These are phyloP conservation scores for Caranx melampygus DNA, from an alignment of 2,113 vertebrate species.

Conservation along the genomic window DNA sequence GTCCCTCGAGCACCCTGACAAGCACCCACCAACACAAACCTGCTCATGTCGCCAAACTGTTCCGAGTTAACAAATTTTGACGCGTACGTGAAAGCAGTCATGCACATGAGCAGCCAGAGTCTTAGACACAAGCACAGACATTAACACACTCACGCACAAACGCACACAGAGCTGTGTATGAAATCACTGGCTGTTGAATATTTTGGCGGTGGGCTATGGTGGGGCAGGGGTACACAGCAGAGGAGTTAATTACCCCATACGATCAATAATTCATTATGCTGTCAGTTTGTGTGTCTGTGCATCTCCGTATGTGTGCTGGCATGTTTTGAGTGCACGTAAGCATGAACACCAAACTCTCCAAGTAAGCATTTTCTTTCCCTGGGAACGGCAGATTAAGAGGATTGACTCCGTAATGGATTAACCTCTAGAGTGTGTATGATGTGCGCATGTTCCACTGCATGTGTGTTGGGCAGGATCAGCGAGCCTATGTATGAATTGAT, in stretches of 20 bases:
- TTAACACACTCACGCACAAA: conserved; percentile 22
- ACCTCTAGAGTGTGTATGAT: conserved; percentile 76
- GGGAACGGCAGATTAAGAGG: conserved; percentile 83
- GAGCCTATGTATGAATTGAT: conserved; percentile 82
- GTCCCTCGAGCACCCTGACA: conserved; percentile 52
- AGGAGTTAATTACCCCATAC: conserved; percentile 83
- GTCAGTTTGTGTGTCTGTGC: conserved; percentile 72
- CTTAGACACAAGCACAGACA: conserved; percentile 18
- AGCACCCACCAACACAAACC: conserved; percentile 64
- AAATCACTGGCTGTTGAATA: conserved; percentile 47
- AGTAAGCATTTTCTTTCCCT: conserved; percentile 83
- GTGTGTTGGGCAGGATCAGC: conserved; percentile 72
- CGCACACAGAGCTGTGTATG: conserved; percentile 12
- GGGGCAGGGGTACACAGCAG: conserved; percentile 53
- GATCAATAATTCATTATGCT: conserved; percentile 86
- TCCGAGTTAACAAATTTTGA: conserved; percentile 69
- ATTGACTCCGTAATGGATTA: conserved; percentile 86
- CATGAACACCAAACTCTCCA: conserved; percentile 76
- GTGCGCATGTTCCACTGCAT: neutral
- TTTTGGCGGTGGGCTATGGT: conserved; percentile 44
- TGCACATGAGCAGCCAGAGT: conserved; percentile 33
- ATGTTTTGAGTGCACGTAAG: conserved; percentile 76
- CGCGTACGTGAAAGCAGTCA: conserved; percentile 52
- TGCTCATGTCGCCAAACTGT: conserved; percentile 51
- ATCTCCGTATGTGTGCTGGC: conserved; percentile 57